Conservation (phyloP, 2,888 invertebrate species). For the Lysandra coridon region DNA sequence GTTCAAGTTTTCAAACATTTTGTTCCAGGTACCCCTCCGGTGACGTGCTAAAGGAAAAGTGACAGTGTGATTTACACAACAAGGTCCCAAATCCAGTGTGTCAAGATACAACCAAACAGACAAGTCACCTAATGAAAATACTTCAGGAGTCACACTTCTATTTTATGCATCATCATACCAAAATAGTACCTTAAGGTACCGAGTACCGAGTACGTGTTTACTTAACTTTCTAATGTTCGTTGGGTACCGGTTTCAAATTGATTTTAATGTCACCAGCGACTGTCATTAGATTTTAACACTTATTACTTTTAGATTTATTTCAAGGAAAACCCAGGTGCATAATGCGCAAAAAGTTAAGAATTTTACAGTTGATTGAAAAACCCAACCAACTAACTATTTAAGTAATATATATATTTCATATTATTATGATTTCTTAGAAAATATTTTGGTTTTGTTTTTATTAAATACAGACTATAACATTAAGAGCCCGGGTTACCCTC, state of each 20-base stretch:
- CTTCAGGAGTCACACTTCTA: conserved; percentile 42
- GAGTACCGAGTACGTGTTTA: not conserved
- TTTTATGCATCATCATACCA: conserved; percentile 34
- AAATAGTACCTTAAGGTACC: conserved; percentile 7
- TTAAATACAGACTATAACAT: no score
- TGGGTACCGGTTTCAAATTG: conserved; percentile 22
- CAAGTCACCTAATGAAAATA: conserved; percentile 36
- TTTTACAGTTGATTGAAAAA: no score
- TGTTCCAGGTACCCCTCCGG: conserved; percentile 40
- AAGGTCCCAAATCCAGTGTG: conserved; percentile 29
- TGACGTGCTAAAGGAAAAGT: conserved; percentile 24
- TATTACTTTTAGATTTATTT: not conserved
- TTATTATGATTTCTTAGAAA: no score
- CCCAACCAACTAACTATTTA: no score
- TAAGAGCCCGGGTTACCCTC: no score
- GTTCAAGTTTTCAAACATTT: conserved; percentile 38
- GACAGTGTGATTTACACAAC: not conserved
- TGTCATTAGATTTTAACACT: not conserved
- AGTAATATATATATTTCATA: no score
- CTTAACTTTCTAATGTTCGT: conserved; percentile 23
- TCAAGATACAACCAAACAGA: conserved; percentile 7
- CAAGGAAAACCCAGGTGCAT: no score
- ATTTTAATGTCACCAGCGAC: not conserved
- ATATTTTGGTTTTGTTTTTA: no score
- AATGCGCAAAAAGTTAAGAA: no score